phyloP scores from a whole-genome alignment of 2,888 invertebrate species.

The Leptodirus hochenwartii region DNA sequence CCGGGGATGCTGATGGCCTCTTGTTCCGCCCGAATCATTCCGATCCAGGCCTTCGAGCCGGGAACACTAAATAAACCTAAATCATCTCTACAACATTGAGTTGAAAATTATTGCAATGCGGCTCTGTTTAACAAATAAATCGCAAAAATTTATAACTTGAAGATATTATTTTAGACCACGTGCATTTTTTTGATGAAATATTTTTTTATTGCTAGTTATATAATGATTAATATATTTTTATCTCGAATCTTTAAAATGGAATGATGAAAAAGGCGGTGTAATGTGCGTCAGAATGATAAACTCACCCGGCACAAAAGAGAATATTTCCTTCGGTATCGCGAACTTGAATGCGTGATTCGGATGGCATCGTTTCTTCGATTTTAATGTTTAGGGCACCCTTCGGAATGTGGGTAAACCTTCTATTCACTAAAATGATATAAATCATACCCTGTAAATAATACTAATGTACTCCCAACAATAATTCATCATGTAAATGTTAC shows the following conservation, averaged over 20 bases:
- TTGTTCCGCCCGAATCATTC: slow-evolving; percentile 22
- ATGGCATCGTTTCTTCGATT: slow-evolving; percentile 31
- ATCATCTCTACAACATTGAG: slow-evolving; percentile 17
- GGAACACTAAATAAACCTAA: slow-evolving; percentile 23
- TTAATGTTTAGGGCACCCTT: slow-evolving; percentile 30
- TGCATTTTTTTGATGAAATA: too few species aligned
- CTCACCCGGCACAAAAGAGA: slow-evolving; percentile 30
- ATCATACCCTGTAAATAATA: too few species aligned
- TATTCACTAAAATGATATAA: slow-evolving; percentile 11
- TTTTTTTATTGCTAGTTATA: too few species aligned
- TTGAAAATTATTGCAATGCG: background rate
- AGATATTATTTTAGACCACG: too few species aligned
- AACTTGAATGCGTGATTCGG: slow-evolving; percentile 31
- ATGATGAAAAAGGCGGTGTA: too few species aligned
- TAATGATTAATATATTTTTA: too few species aligned
- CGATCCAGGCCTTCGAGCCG: slow-evolving; percentile 23
- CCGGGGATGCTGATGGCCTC: slow-evolving; percentile 29
- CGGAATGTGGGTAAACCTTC: slow-evolving; percentile 27
- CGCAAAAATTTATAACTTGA: slow-evolving; percentile 13
- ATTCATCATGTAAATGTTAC: too few species aligned
- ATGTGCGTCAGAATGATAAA: slow-evolving; percentile 7
- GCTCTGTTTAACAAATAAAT: too few species aligned
- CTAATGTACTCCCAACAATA: too few species aligned
- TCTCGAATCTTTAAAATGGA: too few species aligned
- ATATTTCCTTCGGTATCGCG: slow-evolving; percentile 24